A percentile compares a stretch with the other conserved stretches of the same genome.
Evolutionary conservation across 2,888 invertebrate genomes (phyloP).

Genomic region (Drosophila longiperda): DNA sequence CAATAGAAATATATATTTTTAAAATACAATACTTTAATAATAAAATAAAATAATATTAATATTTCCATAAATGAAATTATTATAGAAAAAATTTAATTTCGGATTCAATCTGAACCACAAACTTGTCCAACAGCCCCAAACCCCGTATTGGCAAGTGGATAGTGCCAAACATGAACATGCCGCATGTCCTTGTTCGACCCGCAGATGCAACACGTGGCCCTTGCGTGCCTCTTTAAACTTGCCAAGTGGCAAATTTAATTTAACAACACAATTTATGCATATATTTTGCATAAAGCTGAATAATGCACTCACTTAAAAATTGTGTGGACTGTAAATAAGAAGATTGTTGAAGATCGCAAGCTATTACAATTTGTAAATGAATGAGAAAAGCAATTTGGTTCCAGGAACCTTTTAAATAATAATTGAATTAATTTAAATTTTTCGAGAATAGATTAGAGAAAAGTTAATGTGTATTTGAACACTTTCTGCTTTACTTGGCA

Average conservation of each 20-base stretch:
- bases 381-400: not conserved
- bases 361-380: not conserved
- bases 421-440: not conserved
- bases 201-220: constrained; percentile 66
- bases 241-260: constrained; percentile 72
- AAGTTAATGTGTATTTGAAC: not conserved
- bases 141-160: constrained; percentile 12
- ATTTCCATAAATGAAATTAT: not conserved
- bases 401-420: not conserved
- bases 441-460: not conserved
- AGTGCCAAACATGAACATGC: constrained; percentile 18
- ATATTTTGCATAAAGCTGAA: constrained; percentile 14
- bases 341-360: not conserved
- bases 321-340: not conserved
- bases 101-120: constrained; percentile 46
- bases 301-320: constrained; percentile 4
- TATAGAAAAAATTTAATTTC: not conserved
- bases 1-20: not conserved
- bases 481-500: not conserved
- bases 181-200: constrained; percentile 36
- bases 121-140: constrained; percentile 56
- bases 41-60: not conserved
- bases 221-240: constrained; percentile 76
- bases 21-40: not conserved
- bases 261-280: constrained; percentile 75